phyloP scores from a whole-genome alignment of 2,113 vertebrate species.

The Rhinoderma darwinii region DNA sequence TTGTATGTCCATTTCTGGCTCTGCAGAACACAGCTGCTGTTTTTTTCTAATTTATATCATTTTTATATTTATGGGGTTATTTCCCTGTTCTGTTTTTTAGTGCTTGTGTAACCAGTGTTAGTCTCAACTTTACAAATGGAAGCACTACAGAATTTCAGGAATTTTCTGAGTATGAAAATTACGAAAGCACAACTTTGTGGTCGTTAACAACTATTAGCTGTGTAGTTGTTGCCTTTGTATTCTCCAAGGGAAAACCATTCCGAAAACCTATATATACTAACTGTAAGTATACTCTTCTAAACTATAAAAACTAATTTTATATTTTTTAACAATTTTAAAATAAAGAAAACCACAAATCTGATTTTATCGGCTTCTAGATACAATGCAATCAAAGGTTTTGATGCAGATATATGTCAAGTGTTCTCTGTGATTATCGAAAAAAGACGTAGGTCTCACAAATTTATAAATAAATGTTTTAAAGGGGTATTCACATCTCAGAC shows the following conservation, averaged over 20 bases:
- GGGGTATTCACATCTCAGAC: no score
- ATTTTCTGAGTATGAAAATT: conserved; percentile 63
- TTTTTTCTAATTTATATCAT: neutral
- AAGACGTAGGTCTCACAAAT: no score
- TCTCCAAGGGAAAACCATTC: conserved; percentile 77
- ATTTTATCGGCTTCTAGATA: no score
- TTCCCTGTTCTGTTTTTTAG: neutral
- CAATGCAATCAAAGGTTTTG: no score
- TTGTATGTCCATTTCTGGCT: no score
- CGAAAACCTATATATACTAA: conserved; percentile 74
- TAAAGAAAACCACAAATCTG: neutral
- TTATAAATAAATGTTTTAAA: no score
- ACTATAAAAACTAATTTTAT: no score
- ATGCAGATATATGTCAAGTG: no score
- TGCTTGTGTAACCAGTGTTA: neutral
- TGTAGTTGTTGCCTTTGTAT: conserved; percentile 68
- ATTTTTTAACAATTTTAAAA: no score
- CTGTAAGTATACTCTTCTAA: conserved; percentile 66
- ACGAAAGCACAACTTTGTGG: conserved; percentile 69
- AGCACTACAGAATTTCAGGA: neutral
- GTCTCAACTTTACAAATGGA: neutral
- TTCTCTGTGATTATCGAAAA: no score
- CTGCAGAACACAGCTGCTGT: no score
- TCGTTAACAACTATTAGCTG: conserved; percentile 67
- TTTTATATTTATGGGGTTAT: neutral